Evolutionary conservation across 2,797 vertebrate species (phyloP).

Genomic region (Enteromius argenteus): DNA sequence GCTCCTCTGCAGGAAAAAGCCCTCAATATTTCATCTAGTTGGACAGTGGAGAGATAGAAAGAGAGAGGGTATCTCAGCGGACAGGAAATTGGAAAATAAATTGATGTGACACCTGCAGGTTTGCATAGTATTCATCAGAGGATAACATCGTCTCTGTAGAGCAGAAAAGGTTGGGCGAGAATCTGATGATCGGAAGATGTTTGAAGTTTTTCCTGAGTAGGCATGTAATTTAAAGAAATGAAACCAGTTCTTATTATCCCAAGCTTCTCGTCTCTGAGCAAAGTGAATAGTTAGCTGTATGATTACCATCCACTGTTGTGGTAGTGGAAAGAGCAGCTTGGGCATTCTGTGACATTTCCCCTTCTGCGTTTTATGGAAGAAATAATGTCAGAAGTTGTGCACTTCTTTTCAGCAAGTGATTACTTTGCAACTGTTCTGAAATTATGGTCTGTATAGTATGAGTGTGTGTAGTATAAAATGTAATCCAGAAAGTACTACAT

Average conservation of each 20-base stretch:
- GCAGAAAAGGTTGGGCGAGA: constrained; percentile 3
- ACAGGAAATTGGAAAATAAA: constrained; percentile 79
- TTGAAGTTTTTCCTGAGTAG: background rate
- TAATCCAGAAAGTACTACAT: background rate
- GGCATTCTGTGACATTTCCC: background rate
- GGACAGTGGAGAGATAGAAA: constrained; percentile 28
- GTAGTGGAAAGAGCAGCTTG: background rate
- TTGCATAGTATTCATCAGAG: constrained; percentile 68
- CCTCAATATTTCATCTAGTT: constrained; percentile 59
- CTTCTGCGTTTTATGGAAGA: background rate
- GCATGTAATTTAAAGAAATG: background rate
- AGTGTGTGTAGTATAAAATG: background rate
- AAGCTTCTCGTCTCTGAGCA: background rate
- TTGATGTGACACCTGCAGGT: constrained; percentile 76
- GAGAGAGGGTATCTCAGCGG: constrained; percentile 55
- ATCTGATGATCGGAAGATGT: background rate
- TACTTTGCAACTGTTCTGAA: background rate
- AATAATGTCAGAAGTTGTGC: background rate
- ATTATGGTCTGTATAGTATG: background rate
- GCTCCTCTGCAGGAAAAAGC: constrained; percentile 28
- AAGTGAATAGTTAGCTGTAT: background rate
- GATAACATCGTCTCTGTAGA: constrained; percentile 20
- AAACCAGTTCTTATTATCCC: background rate
- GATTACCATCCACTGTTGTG: background rate
- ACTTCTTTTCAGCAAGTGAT: background rate